Base-by-base conservation (phyloP, 2,888 invertebrate species). In the Nesidiocoris tenuis region DNA sequence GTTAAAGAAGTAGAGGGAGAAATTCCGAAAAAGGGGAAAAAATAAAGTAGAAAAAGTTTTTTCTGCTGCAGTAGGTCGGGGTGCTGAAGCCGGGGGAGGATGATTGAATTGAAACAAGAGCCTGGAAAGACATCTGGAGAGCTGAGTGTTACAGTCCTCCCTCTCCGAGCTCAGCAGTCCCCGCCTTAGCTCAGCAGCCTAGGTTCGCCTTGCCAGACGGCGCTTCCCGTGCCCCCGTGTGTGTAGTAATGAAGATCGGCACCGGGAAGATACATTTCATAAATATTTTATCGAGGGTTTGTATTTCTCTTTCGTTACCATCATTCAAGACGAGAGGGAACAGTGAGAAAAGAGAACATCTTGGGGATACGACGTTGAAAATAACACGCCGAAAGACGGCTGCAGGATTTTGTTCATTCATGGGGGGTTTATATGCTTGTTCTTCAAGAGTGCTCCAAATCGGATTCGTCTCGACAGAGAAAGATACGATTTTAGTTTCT, bases 31-130 rank as follows among this genome's bases (percentile, higher is more conserved):
- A 67, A n/a, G 67, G 23, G 23, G 21, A 18, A n/a, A 16, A 39
- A 65, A 65, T 17, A 65, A 24, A n/a, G 64, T 23, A 24, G 25
- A 18, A 24, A 24, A 24, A 18, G 39, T 39, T 39, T 39, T 39
- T 39, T 39, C 39, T 39, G 39, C 39, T 59, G 5, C 59, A 59
- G 59, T 18, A 59, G 59, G n/a, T 3, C n/a, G 59, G 59, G 16
- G 17, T 24, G 25, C 16, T 16, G 65, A 25, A 21, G 61, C n/a
- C 17, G 39, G 16, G 24, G 19, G 63, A 39, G 61, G 56, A 54
- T 72, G 72, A 72, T 72, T 61, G 72, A 72, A 72, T 72, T 72
- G 72, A 72, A 72, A 72, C 72, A 72, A 63, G 72, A 72, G 72
- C n/a, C 18, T 9, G 3, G 59, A 57, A 21, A 61, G 54, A 24